A percentile compares a stretch with the other conserved stretches of the same genome.
Evolutionary conservation across 2,888 invertebrate genomes (phyloP).

Genomic region (Cryptocheilus praepositus): DNA sequence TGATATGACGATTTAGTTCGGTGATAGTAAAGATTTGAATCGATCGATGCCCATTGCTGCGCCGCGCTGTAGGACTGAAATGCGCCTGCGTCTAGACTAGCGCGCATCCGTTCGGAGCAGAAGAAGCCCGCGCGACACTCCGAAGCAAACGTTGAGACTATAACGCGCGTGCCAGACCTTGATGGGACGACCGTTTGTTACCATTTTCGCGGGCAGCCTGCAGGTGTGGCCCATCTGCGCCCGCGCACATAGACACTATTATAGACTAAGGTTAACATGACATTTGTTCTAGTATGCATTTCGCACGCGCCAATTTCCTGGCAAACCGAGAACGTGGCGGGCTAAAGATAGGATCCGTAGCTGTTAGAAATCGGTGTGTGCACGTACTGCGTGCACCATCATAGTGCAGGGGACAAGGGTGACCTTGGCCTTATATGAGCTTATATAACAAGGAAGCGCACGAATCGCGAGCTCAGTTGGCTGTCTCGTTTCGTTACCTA

Average conservation of each 20-base stretch:
- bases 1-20: no score
- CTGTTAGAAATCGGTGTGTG: slow-evolving; percentile 44
- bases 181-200: background rate
- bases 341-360: slow-evolving; percentile 64
- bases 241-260: background rate
- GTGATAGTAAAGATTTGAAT: no score
- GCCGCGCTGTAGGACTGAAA: no score
- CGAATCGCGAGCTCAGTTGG: slow-evolving; percentile 58
- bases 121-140: no score
- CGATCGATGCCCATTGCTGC: no score
- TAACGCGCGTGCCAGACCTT: slow-evolving; percentile 1
- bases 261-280: background rate
- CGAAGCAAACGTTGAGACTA: background rate
- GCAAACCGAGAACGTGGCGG: slow-evolving; percentile 50
- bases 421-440: slow-evolving; percentile 68
- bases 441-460: slow-evolving; percentile 66
- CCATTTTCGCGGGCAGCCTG: background rate
- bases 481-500: slow-evolving; percentile 43
- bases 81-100: no score
- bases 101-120: no score
- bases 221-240: slow-evolving; percentile 13
- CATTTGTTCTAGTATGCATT: slow-evolving; percentile 4
- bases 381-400: slow-evolving; percentile 24
- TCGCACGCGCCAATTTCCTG: slow-evolving; percentile 28
- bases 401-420: slow-evolving; percentile 54